phyloP scores from a whole-genome alignment of 2,888 invertebrate species.

The Stenodera caucasica region DNA sequence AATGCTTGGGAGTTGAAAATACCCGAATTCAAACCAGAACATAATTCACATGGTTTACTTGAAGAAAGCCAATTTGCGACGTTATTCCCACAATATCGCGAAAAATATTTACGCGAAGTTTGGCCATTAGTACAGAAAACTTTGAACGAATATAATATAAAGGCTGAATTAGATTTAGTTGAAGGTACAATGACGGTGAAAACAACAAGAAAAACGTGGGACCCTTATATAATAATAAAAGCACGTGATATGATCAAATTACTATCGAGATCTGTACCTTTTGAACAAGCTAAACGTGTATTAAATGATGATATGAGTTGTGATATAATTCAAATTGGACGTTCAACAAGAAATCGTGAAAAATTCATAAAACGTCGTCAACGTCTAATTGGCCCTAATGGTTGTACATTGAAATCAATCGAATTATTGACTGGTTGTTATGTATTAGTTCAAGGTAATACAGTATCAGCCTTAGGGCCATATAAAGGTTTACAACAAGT shows the following conservation, averaged over 20 bases:
- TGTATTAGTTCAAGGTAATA: conserved; percentile 95
- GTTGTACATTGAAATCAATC: conserved; percentile 96
- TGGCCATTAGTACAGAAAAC: conserved; percentile 94
- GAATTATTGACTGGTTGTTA: conserved; percentile 96
- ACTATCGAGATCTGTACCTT: conserved; percentile 93
- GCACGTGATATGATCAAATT: conserved; percentile 95
- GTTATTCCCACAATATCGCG: conserved; percentile 95
- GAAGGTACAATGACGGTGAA: conserved; percentile 94
- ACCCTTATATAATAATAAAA: conserved; percentile 96
- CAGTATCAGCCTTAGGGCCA: conserved; percentile 95
- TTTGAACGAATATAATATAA: conserved; percentile 75
- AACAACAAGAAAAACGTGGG: conserved; percentile 97
- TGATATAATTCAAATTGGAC: conserved; percentile 96
- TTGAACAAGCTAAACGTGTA: conserved; percentile 88
- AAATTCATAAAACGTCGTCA: conserved; percentile 95
- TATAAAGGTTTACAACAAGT: conserved; percentile 88
- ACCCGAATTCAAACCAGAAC: conserved; percentile 82
- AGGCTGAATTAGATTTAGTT: conserved; percentile 87
- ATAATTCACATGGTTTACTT: conserved; percentile 85
- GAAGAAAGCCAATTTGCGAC: conserved; percentile 97
- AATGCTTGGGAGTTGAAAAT: conserved; percentile 88
- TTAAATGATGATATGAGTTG: conserved; percentile 88
- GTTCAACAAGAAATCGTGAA: conserved; percentile 85
- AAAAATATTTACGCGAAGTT: conserved; percentile 91
- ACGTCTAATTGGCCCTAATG: conserved; percentile 93